Conservation (phyloP, 2,888 invertebrate genomes). For the Synergus laeviventris region DNA sequence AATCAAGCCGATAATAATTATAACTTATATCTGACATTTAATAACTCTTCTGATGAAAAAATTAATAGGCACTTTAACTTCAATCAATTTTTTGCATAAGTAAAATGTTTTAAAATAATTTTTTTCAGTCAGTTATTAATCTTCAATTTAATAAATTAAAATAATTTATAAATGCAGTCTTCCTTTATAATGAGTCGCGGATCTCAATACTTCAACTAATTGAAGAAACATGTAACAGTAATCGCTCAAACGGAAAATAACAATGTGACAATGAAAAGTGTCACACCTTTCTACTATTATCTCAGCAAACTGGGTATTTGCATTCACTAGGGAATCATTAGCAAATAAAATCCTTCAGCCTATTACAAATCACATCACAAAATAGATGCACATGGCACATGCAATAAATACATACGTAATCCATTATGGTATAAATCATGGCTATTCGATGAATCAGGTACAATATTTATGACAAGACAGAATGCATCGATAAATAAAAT, state of each 20-base stretch:
- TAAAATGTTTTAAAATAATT: neutral
- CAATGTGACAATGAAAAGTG: conserved; percentile 29
- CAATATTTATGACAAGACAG: conserved; percentile 1
- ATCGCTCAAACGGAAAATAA: conserved; percentile 8
- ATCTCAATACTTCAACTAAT: neutral
- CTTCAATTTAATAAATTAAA: too few relatives aligned
- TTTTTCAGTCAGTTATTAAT: too few relatives aligned
- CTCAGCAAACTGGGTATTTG: neutral
- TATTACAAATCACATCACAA: conserved; percentile 28
- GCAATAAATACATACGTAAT: conserved; percentile 16
- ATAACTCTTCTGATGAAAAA: neutral
- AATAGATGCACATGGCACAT: conserved; percentile 4
- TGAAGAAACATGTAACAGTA: conserved; percentile 23
- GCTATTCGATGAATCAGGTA: neutral
- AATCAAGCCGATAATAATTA: neutral
- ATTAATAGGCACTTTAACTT: neutral
- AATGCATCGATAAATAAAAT: neutral
- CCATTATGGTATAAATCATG: conserved; percentile 31
- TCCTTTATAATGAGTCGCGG: neutral
- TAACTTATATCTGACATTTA: conserved; percentile 15
- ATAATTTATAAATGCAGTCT: neutral
- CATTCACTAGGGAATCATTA: neutral
- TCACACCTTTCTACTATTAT: conserved; percentile 39
- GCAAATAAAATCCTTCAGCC: conserved; percentile 26
- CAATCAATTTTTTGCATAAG: neutral